These are phyloP conservation scores for Astur gentilis DNA, from an alignment of 2,113 vertebrate genomes.

Conservation along the genomic window DNA sequence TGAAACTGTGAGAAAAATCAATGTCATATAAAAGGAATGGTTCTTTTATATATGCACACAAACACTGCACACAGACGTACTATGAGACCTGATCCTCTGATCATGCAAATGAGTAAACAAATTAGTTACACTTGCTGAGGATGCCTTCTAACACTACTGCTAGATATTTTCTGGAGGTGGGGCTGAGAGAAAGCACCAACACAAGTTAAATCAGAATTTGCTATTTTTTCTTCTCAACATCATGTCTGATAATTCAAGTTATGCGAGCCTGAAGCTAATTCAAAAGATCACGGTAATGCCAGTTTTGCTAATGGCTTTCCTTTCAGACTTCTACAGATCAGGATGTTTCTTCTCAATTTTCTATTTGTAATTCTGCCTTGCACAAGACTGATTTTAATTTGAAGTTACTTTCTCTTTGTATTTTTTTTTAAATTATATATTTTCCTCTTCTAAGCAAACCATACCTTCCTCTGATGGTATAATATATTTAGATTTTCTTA, in stretches of 20 bases:
- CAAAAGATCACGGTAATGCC: not conserved
- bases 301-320: not conserved
- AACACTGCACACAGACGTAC: not conserved
- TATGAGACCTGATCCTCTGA: not conserved
- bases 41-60: not conserved
- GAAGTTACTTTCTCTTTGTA: not conserved
- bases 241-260: not conserved
- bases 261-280: not conserved
- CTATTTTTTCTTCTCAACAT: not conserved
- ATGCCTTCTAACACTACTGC: not conserved
- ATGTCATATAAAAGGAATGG: not conserved
- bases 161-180: not conserved
- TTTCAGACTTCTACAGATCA: not conserved
- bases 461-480: not conserved
- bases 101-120: not conserved
- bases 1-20: conserved; percentile 30
- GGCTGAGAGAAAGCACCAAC: not conserved
- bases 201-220: not conserved
- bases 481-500: not conserved
- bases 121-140: not conserved
- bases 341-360: not conserved
- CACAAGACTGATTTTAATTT: not conserved
- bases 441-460: not conserved
- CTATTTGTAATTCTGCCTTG: not conserved
- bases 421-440: not conserved